Evolutionary conservation across 2,888 invertebrate species (phyloP), one percentile per base, ranked within the genome.

Genomic region (Agapostemon virescens): DNA sequence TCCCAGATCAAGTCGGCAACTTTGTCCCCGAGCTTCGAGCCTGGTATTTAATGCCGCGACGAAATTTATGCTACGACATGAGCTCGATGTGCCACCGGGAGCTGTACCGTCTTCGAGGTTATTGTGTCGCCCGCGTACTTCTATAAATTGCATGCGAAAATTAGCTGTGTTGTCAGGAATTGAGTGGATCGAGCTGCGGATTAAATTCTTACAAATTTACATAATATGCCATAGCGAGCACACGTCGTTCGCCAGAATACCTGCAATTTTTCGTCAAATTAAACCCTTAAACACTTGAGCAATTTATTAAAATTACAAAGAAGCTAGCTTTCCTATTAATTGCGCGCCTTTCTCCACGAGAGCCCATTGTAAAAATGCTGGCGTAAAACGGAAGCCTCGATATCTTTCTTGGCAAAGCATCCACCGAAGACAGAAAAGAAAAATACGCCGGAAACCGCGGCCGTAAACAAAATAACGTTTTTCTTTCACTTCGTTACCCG

Each of bases 1-100:
- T 69, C 72, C 66, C 66, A 30, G 69, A 78, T 81, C 74, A 66
- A 67, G 69, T 36, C 58, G 58, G 55, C 64, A 74, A 77, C 74
- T 81, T 68, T 67, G 40, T 69, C 40, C 69, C 38, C 38, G n/a
- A 58, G 45, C 38, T 69, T 70, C 61, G 15, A 26, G 64, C 17
- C 42, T 61, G 74, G 70, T 83, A 69, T 78, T 78, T 81, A 78
- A 72, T 49, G 70, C 52, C 20, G n/a, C 49, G 36, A 1, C 26
- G 20, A 74, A 74, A 82, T 82, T 81, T 81, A 81, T 82, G 69
- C 63, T 15, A 33, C 77, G 38, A 23, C 33, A 5, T 63, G 69
- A 77, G 77, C 77, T 33, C 55, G n/a, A 36, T 23, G 52, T 45
- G 33, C 23, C 30, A 58, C 45, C 26, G 69, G 55, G 33, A 61